Percentiles rank a stretch among this genome's conserved stretches.
phyloP scores from a whole-genome alignment of 2,113 vertebrate genomes.

The Rostratula benghalensis region DNA sequence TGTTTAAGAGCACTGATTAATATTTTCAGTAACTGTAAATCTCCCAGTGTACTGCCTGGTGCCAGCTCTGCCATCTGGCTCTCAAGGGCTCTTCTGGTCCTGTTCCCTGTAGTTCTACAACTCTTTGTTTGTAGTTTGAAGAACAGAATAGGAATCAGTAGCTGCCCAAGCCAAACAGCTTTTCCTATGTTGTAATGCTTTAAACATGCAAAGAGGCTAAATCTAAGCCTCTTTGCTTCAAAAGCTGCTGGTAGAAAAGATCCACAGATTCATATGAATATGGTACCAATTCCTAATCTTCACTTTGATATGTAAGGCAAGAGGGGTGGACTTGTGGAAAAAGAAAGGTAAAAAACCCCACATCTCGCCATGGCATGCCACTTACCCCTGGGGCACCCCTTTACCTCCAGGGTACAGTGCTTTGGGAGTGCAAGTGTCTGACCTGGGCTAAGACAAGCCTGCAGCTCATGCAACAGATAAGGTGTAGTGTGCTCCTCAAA shows the following conservation, averaged over 20 bases:
- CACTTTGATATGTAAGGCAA: neutral
- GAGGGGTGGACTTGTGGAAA: neutral
- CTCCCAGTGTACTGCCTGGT: neutral
- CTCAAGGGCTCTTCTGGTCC: neutral
- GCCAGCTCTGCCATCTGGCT: neutral
- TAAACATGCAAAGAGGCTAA: constrained; percentile 14
- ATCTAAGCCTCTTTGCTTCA: neutral
- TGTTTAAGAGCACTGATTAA: constrained; percentile 22
- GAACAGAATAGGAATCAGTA: constrained; percentile 7
- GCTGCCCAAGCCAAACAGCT: neutral
- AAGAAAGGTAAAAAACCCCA: neutral
- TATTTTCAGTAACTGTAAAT: constrained; percentile 21
- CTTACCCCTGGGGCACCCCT: neutral
- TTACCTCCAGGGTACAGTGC: neutral
- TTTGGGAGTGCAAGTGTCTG: neutral
- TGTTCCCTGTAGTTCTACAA: neutral
- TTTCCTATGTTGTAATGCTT: neutral
- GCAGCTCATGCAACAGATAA: neutral
- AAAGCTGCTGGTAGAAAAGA: neutral
- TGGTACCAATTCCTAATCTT: neutral
- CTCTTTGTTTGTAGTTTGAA: neutral
- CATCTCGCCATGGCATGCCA: neutral
- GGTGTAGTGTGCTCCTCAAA: neutral
- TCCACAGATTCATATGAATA: neutral
- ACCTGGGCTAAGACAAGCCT: neutral